These are phyloP conservation scores for Plumapathes pennacea DNA, from an alignment of 92 coral and sea anemone species.

Conservation along the genomic window DNA sequence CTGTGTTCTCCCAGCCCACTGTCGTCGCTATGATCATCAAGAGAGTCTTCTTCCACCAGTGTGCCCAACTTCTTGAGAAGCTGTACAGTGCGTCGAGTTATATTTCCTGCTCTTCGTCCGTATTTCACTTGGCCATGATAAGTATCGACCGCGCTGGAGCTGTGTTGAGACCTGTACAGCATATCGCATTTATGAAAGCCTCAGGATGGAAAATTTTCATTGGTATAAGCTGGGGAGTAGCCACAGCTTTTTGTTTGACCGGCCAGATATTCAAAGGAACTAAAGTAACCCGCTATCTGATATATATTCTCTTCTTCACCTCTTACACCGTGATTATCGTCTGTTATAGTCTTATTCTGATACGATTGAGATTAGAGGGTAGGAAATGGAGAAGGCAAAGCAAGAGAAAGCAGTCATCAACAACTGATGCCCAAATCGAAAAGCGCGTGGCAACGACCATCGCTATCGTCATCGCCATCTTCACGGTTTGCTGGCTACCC, in stretches of 20 bases:
- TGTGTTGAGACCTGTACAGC: constrained; percentile 34
- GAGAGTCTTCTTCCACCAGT: constrained; percentile 24
- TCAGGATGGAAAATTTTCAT: constrained; percentile 35
- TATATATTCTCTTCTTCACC: too few species aligned
- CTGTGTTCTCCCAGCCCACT: constrained; percentile 38
- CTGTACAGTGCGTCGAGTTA: constrained; percentile 15
- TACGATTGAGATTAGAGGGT: too few species aligned
- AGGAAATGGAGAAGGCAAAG: too few species aligned
- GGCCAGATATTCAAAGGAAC: too few species aligned
- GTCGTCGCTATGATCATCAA: constrained; percentile 3
- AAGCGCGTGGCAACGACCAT: constrained; percentile 39
- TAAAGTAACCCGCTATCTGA: too few species aligned
- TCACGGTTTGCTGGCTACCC: constrained; percentile 36
- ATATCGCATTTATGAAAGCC: constrained; percentile 25
- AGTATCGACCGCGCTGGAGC: constrained; percentile 48
- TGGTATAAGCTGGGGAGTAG: constrained; percentile 29
- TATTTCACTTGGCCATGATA: constrained; percentile 49
- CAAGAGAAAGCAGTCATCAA: too few species aligned
- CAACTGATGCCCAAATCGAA: constrained; percentile 18
- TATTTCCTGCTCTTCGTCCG: constrained; percentile 41
- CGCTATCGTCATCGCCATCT: constrained; percentile 27
- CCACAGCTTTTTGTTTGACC: too few species aligned
- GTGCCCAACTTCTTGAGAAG: constrained; percentile 17
- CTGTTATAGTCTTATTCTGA: too few species aligned
- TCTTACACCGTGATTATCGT: too few species aligned